Percentiles rank a stretch among this genome's conserved stretches.
phyloP scores from a whole-genome alignment of 2,888 invertebrate species.

The Trachelus tabidus region DNA sequence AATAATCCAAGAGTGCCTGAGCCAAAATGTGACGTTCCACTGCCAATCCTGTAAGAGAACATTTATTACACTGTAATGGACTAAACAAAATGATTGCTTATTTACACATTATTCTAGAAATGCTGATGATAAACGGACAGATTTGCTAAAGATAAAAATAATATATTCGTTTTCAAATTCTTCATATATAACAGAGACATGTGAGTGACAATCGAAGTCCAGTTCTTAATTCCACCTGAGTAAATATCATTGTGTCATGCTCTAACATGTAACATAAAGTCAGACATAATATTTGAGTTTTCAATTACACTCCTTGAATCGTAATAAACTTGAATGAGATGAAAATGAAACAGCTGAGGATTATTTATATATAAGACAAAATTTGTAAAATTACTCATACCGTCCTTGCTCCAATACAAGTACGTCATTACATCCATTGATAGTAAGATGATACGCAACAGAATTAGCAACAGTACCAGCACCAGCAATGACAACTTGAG shows the following conservation, averaged over 20 bases:
- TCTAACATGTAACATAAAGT: too few relatives aligned
- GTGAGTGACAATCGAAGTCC: too few relatives aligned
- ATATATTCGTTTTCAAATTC: too few relatives aligned
- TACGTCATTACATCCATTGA: slow-evolving; percentile 77
- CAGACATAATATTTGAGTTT: too few relatives aligned
- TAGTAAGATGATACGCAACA: slow-evolving; percentile 79
- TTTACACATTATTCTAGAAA: neutral
- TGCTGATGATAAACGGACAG: neutral
- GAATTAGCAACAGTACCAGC: slow-evolving; percentile 81
- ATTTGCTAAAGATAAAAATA: too few relatives aligned
- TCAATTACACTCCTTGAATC: too few relatives aligned
- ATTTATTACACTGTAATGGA: neutral
- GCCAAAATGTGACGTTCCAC: slow-evolving; percentile 72
- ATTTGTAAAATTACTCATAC: slow-evolving; percentile 52
- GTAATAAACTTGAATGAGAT: neutral
- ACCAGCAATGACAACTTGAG: slow-evolving; percentile 72
- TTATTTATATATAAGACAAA: neutral
- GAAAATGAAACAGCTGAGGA: neutral
- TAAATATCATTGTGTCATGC: too few relatives aligned
- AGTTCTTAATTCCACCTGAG: too few relatives aligned
- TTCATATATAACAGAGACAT: too few relatives aligned
- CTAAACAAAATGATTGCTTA: neutral
- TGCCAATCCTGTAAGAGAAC: slow-evolving; percentile 66
- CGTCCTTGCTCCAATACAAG: slow-evolving; percentile 76
- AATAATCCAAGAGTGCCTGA: slow-evolving; percentile 73